Conservation (phyloP, 2,888 invertebrate genomes). For the Brenthis daphne region DNA sequence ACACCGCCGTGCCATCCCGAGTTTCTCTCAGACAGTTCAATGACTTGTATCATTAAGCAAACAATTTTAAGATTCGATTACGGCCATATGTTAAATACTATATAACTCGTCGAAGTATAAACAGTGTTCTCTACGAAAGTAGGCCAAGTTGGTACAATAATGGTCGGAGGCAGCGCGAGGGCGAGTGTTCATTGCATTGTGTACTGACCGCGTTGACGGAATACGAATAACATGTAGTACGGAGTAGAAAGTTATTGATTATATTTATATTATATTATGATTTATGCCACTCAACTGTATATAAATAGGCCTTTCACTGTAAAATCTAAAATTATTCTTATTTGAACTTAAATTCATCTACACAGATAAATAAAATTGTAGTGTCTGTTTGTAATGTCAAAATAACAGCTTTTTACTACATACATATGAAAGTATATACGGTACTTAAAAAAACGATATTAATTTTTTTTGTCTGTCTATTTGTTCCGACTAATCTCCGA, state of each 20-base stretch:
- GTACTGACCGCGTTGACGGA: constrained; percentile 49
- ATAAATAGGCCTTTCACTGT: constrained; percentile 31
- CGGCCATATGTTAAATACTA: constrained; percentile 31
- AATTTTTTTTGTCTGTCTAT: too few relatives aligned
- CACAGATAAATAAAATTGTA: too few relatives aligned
- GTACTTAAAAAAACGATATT: too few relatives aligned
- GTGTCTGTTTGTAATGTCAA: too few relatives aligned
- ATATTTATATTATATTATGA: constrained; percentile 46
- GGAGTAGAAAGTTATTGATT: constrained; percentile 57
- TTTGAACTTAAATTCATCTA: too few relatives aligned
- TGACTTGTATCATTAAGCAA: constrained; percentile 48
- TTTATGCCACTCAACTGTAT: constrained; percentile 40
- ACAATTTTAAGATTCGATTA: constrained; percentile 39
- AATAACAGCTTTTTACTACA: too few relatives aligned
- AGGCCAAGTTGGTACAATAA: constrained; percentile 52
- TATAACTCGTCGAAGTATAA: constrained; percentile 34
- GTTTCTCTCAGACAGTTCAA: constrained; percentile 58
- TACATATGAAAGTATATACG: too few relatives aligned
- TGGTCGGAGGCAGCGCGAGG: constrained; percentile 48
- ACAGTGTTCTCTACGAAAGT: constrained; percentile 52
- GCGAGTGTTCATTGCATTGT: constrained; percentile 48
- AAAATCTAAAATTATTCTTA: neutral
- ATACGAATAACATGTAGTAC: constrained; percentile 51
- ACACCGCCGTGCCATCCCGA: constrained; percentile 51
- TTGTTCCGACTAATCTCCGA: too few relatives aligned